Evolutionary conservation across 2,113 vertebrate genomes (phyloP).

Genomic region (Bothrops jararaca): DNA sequence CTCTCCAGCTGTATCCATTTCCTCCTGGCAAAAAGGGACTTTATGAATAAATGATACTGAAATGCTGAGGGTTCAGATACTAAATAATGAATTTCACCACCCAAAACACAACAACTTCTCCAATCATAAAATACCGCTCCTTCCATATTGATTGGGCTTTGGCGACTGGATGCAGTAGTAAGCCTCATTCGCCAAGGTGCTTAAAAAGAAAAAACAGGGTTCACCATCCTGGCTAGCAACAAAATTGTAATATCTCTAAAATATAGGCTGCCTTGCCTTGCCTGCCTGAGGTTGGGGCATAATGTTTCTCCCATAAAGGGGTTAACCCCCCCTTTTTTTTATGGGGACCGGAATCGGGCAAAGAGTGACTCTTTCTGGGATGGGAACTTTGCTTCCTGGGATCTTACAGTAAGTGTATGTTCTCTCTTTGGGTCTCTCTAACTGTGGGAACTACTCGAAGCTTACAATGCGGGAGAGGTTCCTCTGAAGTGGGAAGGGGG

Average conservation of each 20-base stretch:
- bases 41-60: slow-evolving; percentile 99
- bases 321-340: slow-evolving; percentile 72
- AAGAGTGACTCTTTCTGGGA: slow-evolving; percentile 81
- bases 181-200: slow-evolving; percentile 94
- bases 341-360: slow-evolving; percentile 77
- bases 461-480: slow-evolving; percentile 73
- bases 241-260: slow-evolving; percentile 76
- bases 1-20: slow-evolving; percentile 99
- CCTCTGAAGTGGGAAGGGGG: slow-evolving; percentile 62
- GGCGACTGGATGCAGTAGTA: slow-evolving; percentile 99
- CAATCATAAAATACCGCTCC: slow-evolving; percentile 99
- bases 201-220: slow-evolving; percentile 88
- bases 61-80: slow-evolving; percentile 99
- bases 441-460: slow-evolving; percentile 75
- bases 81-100: slow-evolving; percentile 99
- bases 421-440: slow-evolving; percentile 87
- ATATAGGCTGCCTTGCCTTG: slow-evolving; percentile 77
- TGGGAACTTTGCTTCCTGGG: slow-evolving; percentile 96
- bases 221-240: slow-evolving; percentile 76
- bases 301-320: slow-evolving; percentile 79
- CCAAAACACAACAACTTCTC: slow-evolving; percentile 99
- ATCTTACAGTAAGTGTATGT: slow-evolving; percentile 98
- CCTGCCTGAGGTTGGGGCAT: slow-evolving; percentile 77
- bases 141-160: slow-evolving; percentile 99
- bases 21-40: slow-evolving; percentile 99